Evolutionary conservation across 2,113 vertebrate species (phyloP).

Genomic region (Galemys pyrenaicus): DNA sequence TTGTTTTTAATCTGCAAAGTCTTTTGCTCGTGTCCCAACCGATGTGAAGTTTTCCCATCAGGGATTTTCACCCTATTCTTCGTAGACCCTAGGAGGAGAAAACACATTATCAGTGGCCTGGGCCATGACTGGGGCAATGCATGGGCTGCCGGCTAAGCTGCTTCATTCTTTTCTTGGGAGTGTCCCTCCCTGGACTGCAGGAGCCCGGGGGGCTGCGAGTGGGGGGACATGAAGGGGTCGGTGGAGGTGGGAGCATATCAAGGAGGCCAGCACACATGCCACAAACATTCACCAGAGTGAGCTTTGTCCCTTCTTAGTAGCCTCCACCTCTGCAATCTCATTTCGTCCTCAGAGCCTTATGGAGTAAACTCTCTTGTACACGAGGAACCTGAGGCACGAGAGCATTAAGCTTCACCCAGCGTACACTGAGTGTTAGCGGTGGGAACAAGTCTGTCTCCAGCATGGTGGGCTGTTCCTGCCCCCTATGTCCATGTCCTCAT

Average conservation of each 20-base stretch:
- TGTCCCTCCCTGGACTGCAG: background rate
- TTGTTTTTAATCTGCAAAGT: conserved; percentile 73
- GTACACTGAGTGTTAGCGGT: background rate
- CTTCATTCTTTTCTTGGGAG: background rate
- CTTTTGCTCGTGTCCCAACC: conserved; percentile 75
- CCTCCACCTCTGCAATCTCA: background rate
- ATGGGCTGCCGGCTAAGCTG: background rate
- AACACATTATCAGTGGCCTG: conserved; percentile 6
- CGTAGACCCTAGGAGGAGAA: conserved; percentile 85
- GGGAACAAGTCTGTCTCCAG: background rate
- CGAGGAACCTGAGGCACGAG: background rate
- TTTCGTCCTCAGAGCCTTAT: background rate
- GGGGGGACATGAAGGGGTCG: no score
- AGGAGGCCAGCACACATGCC: background rate
- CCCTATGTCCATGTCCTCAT: no score
- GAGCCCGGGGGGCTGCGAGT: background rate
- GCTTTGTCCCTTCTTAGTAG: background rate
- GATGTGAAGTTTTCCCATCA: conserved; percentile 60
- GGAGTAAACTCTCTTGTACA: background rate
- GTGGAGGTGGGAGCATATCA: background rate
- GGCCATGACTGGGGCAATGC: background rate
- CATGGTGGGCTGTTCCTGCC: accelerated
- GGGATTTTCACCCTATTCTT: conserved; percentile 82
- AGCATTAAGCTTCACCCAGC: background rate
- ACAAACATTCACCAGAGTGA: background rate